Base-by-base conservation (phyloP, 37 sponge, comb jelly and placozoan genomes). In the Crambe crambe region DNA sequence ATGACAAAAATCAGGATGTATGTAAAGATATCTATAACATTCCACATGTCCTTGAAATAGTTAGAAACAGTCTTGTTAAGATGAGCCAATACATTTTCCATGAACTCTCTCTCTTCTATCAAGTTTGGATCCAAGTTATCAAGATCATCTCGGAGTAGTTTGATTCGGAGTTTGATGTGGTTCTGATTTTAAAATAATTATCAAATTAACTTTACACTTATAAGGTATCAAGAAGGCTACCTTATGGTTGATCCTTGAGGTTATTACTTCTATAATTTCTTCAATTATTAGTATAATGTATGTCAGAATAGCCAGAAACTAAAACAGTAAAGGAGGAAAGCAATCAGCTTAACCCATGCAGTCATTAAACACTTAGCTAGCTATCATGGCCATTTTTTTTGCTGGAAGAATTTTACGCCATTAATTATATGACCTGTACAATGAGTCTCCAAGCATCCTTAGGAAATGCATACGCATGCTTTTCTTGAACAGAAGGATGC, bases 11-110 rank as follows among this genome's bases (percentile, higher is more conserved):
- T 39, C 3, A 56, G 23, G 0, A 65, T 0, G 39, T 74, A 79
- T 26, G 58, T 56, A 30, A 69, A 6, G 29, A 78, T 70, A 65
- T 89, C 90, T 10, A 84, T 71, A 9, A 73, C 9, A 30, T 89
- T 84, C 90, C 85, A 85, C 17, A 35, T 32, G 37, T 77, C 78
- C 42, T 39, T 41, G 76, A 85, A 85, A 42, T 85, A 85, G 34
- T 41, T 41, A 3, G 78, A 29, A 3, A 43, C 43, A 12, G n/a
- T 41, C 65, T 41, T 61, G 31, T 63, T 38, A 4, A 36, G 8
- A 3, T 41, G 36, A 20, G 9, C 41, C 2, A 73, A 40, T 42
- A 72, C 74, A 21, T 21, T 37, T 63, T 73, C 58, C 42, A 73
- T 22, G 40, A 51, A 82, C 63, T 72, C 37, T 34, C 27, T 63